Conservation (phyloP, 2,113 vertebrate genomes). For the Ophiodon elongatus region DNA sequence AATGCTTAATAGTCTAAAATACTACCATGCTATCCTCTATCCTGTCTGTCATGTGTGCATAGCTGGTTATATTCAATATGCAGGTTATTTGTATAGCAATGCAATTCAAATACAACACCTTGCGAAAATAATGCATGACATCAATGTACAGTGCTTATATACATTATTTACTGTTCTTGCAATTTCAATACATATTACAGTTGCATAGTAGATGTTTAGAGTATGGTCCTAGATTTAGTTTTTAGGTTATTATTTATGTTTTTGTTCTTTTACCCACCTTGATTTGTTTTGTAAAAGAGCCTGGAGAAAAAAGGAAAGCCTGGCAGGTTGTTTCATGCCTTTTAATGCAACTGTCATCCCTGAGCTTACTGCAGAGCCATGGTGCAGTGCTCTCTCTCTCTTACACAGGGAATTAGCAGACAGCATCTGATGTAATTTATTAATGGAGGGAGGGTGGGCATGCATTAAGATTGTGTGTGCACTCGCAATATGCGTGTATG, state of each 20-base stretch:
- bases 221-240: neutral
- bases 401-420: conserved; percentile 69
- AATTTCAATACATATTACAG: neutral
- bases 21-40: neutral
- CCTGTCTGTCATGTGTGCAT: neutral
- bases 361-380: conserved; percentile 73
- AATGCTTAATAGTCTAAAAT: neutral
- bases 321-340: conserved; percentile 78
- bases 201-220: neutral
- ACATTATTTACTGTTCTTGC: neutral
- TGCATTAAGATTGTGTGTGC: conserved; percentile 46
- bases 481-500: neutral
- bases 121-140: neutral
- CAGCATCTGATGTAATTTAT: conserved; percentile 77
- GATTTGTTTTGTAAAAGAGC: conserved; percentile 54
- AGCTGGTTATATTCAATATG: neutral
- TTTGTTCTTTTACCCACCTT: conserved; percentile 1
- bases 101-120: conserved; percentile 8
- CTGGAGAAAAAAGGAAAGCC: conserved; percentile 43
- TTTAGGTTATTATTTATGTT: conserved; percentile 10
- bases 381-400: conserved; percentile 62
- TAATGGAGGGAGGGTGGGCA: conserved; percentile 63
- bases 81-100: neutral
- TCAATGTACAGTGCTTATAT: neutral
- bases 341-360: conserved; percentile 75